These are phyloP conservation scores for Ciconia stormi DNA, from an alignment of 2,113 vertebrate genomes.

Conservation along the genomic window DNA sequence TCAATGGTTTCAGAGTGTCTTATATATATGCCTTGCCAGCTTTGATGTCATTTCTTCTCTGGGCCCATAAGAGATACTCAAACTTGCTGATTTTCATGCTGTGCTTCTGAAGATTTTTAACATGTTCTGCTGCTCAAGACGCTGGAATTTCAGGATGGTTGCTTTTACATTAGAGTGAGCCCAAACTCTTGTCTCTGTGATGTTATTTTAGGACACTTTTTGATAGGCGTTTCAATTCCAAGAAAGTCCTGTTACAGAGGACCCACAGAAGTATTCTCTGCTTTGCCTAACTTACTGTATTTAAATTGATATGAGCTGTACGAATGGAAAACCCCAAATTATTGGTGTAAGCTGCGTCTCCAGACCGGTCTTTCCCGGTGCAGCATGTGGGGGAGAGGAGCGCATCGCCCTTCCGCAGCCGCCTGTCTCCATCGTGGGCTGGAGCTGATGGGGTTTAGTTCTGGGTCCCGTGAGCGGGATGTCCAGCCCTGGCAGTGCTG, in stretches of 20 bases:
- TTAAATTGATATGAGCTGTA: not conserved
- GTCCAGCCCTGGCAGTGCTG: not conserved
- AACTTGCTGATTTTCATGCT: not conserved
- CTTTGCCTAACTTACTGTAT: not conserved
- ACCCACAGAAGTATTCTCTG: not conserved
- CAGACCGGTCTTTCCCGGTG: rapidly evolving
- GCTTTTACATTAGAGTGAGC: not conserved
- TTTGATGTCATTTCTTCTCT: not conserved
- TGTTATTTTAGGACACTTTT: not conserved
- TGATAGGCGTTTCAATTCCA: not conserved
- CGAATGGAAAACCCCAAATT: not conserved
- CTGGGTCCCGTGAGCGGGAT: not conserved
- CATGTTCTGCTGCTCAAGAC: not conserved
- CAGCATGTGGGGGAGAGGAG: not conserved
- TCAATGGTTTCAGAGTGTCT: not conserved
- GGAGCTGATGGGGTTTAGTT: not conserved
- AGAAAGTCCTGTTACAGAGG: not conserved
- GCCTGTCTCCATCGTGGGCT: not conserved
- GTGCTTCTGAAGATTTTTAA: not conserved
- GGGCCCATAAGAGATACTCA: not conserved
- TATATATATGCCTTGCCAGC: not conserved
- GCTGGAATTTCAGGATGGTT: not conserved
- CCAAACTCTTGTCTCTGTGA: not conserved
- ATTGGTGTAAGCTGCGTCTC: not conserved
- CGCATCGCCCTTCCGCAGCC: rapidly evolving